Conservation (phyloP, 30 jellyfish, hydroid and myxozoan genomes). For the Mastigias papua region DNA sequence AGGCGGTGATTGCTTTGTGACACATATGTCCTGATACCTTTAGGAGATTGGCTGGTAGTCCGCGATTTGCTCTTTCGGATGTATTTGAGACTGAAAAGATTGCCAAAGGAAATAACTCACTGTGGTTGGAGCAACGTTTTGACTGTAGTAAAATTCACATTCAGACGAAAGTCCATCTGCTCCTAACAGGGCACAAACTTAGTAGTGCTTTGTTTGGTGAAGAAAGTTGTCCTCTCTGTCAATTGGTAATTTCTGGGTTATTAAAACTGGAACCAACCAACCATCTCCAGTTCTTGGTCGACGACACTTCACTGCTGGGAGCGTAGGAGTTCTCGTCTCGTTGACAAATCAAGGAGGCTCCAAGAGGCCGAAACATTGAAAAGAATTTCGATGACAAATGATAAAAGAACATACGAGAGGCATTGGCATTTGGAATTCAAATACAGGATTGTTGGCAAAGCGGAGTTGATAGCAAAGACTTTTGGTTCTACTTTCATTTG, state of each 20-base stretch:
- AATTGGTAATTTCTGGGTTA: too few species aligned
- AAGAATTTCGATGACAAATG: not conserved
- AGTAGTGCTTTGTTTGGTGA: too few species aligned
- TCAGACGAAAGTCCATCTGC: too few species aligned
- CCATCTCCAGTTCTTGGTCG: too few species aligned
- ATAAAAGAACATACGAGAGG: not conserved
- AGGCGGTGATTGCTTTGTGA: not conserved
- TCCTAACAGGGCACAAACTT: too few species aligned
- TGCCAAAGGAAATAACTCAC: constrained; percentile 2
- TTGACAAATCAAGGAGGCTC: not conserved
- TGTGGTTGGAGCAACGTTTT: constrained; percentile 1
- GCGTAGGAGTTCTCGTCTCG: not conserved
- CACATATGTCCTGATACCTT: not conserved
- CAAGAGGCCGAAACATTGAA: not conserved
- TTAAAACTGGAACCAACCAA: too few species aligned
- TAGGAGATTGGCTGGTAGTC: not conserved
- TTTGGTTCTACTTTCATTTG: too few species aligned
- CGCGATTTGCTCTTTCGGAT: not conserved
- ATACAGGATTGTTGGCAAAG: not conserved
- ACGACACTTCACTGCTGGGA: not conserved
- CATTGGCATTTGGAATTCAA: not conserved
- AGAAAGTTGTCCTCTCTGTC: too few species aligned
- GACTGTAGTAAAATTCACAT: too few species aligned
- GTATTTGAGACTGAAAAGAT: not conserved
- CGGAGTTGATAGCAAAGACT: too few species aligned